Base-by-base conservation (phyloP, 2,113 vertebrate genomes). In the Anoura caudifer region DNA sequence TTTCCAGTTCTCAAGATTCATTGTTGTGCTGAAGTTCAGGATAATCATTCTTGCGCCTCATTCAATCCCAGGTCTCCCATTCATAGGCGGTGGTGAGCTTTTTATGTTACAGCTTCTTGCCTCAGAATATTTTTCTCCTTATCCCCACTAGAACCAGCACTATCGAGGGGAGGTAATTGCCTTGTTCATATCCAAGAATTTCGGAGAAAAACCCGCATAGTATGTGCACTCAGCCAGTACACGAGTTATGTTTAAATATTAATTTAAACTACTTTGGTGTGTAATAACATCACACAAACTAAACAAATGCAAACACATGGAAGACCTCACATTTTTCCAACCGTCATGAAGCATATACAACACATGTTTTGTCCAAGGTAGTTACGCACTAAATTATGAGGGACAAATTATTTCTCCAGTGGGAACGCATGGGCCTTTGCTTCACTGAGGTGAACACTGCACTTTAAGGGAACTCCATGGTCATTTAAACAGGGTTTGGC, bases 11-110 rank as follows among this genome's bases (percentile, higher is more conserved):
- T 31, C 59, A 69, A 17, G 14, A 83, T 96, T 88, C 94, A 91
- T 77, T 79, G 47, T 41, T 56, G 3, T 94, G 26, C 56, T 92
- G 84, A 93, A 96, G 38, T 96, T 97, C 87, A 98, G 56, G 43
- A 70, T 45, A 94, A 36, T 81, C 96, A 95, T 72, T 95, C 65
- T 70, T 0, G 15, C 95, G n/a, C 59, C 65, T 50, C 79, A 45
- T 19, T 26, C 26, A 33, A 61, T 47, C 52, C 20, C 31, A 91
- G 28, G 33, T 56, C 12, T 72, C 26, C 17, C 17, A 87, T 41
- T 33, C 8, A 13, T 0, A 24, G 16, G 17, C 7, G 77, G 41
- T 56, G 69, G 70, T 70, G 63, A 87, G n/a, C 67, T 89, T 87
- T 94, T 77, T 65, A 50, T 43, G 31, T 67, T 54, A 54, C 15